A percentile compares a stretch with the other conserved stretches of the same genome.
These are phyloP conservation scores for Thalassoma bifasciatum DNA, from an alignment of 2,113 vertebrate genomes.

Conservation along the genomic window DNA sequence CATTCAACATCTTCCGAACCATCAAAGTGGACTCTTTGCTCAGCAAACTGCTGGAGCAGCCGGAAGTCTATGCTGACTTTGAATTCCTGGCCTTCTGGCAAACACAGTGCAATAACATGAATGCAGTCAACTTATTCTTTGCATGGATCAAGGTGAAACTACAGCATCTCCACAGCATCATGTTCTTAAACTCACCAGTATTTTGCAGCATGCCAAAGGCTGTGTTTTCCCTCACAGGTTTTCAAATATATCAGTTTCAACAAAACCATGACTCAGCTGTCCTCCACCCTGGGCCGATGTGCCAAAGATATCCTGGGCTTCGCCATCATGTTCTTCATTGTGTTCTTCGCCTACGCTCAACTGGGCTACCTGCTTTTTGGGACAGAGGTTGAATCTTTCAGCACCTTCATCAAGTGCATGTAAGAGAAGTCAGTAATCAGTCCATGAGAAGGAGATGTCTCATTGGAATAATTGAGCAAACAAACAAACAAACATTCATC, in stretches of 20 bases:
- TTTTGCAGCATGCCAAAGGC: neutral
- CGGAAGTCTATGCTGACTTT: conserved; percentile 90
- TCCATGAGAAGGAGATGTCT: neutral
- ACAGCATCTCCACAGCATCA: conserved; percentile 59
- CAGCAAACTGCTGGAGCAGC: conserved; percentile 88
- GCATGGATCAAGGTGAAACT: conserved; percentile 97
- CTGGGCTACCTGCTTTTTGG: conserved; percentile 97
- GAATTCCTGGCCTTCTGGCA: conserved; percentile 99
- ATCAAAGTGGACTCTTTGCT: conserved; percentile 92
- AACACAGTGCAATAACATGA: conserved; percentile 99
- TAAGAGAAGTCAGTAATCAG: conserved; percentile 73
- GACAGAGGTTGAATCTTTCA: conserved; percentile 94
- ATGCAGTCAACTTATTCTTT: conserved; percentile 97
- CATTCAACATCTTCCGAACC: conserved; percentile 93
- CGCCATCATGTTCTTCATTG: conserved; percentile 98
- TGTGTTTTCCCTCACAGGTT: conserved; percentile 81
- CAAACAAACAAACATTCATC: neutral
- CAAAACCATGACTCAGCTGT: conserved; percentile 98
- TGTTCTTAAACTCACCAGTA: neutral
- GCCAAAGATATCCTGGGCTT: conserved; percentile 98
- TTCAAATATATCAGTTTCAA: conserved; percentile 99
- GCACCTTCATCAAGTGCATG: conserved; percentile 98
- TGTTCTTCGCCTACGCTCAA: conserved; percentile 98
- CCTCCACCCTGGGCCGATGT: conserved; percentile 94
- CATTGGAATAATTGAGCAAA: conserved; percentile 81